A percentile compares a stretch with the other conserved stretches of the same genome.
phyloP scores from a whole-genome alignment of 2,113 vertebrate species.

The Pteruthius melanotis region DNA sequence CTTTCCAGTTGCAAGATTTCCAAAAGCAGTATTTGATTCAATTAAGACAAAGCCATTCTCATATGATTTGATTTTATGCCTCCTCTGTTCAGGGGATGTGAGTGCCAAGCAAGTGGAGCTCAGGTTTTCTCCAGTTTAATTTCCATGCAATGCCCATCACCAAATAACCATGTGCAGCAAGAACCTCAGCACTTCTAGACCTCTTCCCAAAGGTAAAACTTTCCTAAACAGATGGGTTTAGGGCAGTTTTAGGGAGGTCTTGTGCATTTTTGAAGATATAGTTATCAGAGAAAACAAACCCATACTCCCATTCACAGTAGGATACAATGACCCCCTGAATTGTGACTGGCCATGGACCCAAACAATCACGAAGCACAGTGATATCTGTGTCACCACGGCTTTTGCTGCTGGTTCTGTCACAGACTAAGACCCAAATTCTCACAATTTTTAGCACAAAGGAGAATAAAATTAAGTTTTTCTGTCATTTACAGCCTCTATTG shows the following conservation, averaged over 20 bases:
- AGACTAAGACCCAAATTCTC: background rate
- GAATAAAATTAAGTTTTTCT: background rate
- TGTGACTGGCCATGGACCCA: background rate
- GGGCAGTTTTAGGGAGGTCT: background rate
- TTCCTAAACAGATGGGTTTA: background rate
- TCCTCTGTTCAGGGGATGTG: background rate
- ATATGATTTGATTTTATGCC: background rate
- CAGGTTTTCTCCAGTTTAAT: background rate
- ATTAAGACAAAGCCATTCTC: background rate
- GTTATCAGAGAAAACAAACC: background rate
- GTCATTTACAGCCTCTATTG: background rate
- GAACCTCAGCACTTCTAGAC: background rate
- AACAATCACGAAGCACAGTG: background rate
- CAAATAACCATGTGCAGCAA: background rate
- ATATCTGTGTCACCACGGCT: background rate
- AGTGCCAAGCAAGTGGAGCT: background rate
- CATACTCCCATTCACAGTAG: background rate
- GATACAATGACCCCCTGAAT: background rate
- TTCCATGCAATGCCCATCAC: background rate
- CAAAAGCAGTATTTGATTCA: background rate
- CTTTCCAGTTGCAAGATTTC: background rate
- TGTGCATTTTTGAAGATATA: background rate
- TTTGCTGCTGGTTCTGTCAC: background rate
- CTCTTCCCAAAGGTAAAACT: background rate
- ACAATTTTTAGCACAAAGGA: background rate